Base-by-base conservation (phyloP, 2,888 invertebrate genomes). In the Cordilura impudica region DNA sequence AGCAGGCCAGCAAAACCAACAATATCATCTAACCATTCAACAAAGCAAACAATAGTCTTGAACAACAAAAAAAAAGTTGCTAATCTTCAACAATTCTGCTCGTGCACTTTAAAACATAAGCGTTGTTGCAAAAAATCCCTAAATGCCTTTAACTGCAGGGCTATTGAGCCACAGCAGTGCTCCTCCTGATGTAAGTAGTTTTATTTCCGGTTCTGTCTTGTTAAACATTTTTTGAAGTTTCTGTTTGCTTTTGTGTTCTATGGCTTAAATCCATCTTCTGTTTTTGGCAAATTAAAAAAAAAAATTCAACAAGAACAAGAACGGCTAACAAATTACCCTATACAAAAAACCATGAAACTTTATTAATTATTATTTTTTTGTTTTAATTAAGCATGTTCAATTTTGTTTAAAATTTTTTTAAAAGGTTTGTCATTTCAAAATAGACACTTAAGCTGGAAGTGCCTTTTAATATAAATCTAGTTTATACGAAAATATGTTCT, bases 141-240 rank as follows among this genome's bases (percentile, higher is more conserved):
- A 58, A 79, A 79, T 79, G 79, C 71, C 75, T 72, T 72, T 75
- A 58, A 67, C 75, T 75, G 67, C 75, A 58, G 29, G 63, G 63
- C 79, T 75, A 63, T 72, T 79, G 67, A 65, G 75, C 67, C 66
- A 31, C 49, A 67, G 67, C 67, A 67, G 67, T 45, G 56, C 45
- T 51, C 60, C 19, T 73, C 61, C 74, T 63, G 67, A 78, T 74
- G 81, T 81, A 81, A 81, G 81, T 81, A 81, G 77, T 77, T 81
- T 60, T 71, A 67, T 51, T 71, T 78, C 35, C 66, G 71, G 71
- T 67, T 77, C 26, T 39, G 71, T 67, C 75, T 79, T 71, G 26
- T 63, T 66, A 63, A 58, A 61, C 39, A 54, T 49, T 69, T 54
- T 54, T 29, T 45, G 67, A 67, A 45, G 29, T 67, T 67, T 49